Evolutionary conservation across 2,113 vertebrate species (phyloP).

Genomic region (Rousettus leschenaultii): DNA sequence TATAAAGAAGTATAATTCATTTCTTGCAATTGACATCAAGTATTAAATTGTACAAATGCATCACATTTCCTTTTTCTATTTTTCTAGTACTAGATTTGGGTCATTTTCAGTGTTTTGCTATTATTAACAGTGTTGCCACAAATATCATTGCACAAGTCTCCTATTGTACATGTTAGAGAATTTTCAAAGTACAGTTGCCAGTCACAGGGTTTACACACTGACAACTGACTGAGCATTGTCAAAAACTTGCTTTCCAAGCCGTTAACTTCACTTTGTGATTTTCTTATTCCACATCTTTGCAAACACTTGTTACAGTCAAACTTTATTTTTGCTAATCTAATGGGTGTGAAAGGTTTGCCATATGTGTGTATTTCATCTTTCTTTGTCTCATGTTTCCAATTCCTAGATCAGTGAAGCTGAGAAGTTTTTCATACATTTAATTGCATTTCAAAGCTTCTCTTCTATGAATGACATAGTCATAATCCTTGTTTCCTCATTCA

Average conservation of each 20-base stretch:
- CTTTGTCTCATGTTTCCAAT: background rate
- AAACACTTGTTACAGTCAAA: background rate
- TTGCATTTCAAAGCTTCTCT: background rate
- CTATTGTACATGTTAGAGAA: background rate
- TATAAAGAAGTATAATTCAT: background rate
- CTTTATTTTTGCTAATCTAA: background rate
- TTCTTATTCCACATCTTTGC: background rate
- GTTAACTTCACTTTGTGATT: background rate
- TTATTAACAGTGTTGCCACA: background rate
- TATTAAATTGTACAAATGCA: background rate
- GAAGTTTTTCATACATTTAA: background rate
- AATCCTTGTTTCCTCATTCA: background rate
- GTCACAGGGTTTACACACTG: background rate
- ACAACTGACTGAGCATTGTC: background rate
- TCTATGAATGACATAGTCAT: background rate
- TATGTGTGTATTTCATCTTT: background rate
- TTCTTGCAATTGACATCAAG: background rate
- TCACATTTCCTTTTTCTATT: background rate
- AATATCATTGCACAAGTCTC: background rate
- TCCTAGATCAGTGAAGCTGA: background rate
- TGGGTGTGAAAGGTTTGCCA: background rate
- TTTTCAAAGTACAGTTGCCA: background rate
- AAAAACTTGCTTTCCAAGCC: background rate
- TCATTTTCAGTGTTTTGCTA: background rate
- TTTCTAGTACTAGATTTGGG: background rate